A percentile compares a stretch with the other conserved stretches of the same genome.
Evolutionary conservation across 2,113 vertebrate species (phyloP).

Genomic region (Rhabdornis inornatus): DNA sequence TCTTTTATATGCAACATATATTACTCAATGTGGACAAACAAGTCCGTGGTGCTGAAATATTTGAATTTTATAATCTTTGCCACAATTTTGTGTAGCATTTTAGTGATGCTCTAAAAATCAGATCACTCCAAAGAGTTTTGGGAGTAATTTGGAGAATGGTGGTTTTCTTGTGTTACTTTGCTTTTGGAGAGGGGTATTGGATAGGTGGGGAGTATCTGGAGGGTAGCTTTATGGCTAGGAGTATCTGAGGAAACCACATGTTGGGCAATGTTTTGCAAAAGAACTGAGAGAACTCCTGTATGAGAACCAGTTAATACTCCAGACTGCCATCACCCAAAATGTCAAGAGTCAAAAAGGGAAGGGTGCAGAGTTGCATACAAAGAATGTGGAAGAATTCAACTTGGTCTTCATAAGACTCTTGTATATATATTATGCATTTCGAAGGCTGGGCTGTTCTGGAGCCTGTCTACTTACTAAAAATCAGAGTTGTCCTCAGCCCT

Average conservation of each 20-base stretch:
- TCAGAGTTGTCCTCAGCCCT: background rate
- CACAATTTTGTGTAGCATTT: background rate
- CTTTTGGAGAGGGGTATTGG: background rate
- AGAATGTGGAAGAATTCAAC: background rate
- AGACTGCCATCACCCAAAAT: background rate
- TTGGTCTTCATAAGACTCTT: background rate
- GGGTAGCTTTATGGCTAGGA: background rate
- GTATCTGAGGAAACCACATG: background rate
- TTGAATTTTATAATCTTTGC: background rate
- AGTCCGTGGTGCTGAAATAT: background rate
- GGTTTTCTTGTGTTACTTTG: background rate
- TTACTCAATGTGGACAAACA: background rate
- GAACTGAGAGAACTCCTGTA: background rate
- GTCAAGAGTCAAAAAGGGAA: background rate
- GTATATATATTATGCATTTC: background rate
- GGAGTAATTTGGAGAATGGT: background rate
- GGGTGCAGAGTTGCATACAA: background rate
- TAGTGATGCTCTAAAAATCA: background rate
- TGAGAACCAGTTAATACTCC: background rate
- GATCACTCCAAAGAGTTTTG: accelerated
- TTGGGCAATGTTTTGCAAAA: background rate
- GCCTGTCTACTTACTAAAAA: background rate
- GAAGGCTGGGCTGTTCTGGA: background rate
- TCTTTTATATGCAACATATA: background rate
- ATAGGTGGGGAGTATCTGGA: background rate